A percentile compares a stretch with the other conserved stretches of the same genome.
Evolutionary conservation across 2,888 invertebrate genomes (phyloP).

Genomic region (Biston stratarius): DNA sequence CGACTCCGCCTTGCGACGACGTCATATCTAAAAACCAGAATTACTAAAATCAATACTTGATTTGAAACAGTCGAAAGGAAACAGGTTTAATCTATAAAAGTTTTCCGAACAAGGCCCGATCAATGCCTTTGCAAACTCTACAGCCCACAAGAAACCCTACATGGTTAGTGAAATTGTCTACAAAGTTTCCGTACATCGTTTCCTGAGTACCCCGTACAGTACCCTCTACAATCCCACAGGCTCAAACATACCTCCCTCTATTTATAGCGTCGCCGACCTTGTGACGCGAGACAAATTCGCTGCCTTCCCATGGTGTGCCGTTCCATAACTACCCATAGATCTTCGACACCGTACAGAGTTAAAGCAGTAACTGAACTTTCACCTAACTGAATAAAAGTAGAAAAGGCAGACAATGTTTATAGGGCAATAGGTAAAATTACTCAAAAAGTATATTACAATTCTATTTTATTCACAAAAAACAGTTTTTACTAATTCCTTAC

Average conservation of each 20-base stretch:
- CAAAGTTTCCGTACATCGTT: constrained; percentile 15
- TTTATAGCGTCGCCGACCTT: constrained; percentile 31
- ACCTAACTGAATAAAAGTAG: neutral
- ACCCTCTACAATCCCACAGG: neutral
- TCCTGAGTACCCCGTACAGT: constrained; percentile 12
- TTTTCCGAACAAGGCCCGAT: neutral
- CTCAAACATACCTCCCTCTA: constrained; percentile 11
- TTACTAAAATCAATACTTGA: no score
- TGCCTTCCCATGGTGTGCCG: constrained; percentile 26
- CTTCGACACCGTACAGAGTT: neutral
- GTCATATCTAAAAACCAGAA: no score
- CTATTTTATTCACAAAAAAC: no score
- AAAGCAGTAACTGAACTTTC: constrained; percentile 10
- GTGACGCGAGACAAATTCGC: constrained; percentile 37
- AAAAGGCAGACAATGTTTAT: neutral
- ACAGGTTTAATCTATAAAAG: neutral
- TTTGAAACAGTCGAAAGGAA: neutral
- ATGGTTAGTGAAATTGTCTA: constrained; percentile 17
- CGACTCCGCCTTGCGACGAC: no score
- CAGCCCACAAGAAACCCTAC: constrained; percentile 4
- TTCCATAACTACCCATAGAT: constrained; percentile 27
- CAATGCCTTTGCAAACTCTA: neutral
- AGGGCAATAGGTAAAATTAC: no score
- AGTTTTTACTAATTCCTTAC: no score
- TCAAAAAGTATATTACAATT: no score